Conservation (phyloP, 2,113 vertebrate genomes). For the Arvicanthis niloticus region DNA sequence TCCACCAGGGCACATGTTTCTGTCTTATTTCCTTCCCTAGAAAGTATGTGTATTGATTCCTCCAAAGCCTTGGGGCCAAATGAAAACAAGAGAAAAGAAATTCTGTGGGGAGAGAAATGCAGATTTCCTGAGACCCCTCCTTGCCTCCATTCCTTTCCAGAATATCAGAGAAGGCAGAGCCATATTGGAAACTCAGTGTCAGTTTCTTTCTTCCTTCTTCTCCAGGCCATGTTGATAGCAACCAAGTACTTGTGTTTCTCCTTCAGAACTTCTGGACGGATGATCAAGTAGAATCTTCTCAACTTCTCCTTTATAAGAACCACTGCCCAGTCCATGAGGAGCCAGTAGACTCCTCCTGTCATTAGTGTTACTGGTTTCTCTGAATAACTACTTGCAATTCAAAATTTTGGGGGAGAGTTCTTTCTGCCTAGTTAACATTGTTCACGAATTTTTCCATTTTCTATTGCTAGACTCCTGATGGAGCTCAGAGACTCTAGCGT, state of each 20-base stretch:
- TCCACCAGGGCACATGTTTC: conserved; percentile 46
- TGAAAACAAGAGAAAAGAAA: conserved; percentile 58
- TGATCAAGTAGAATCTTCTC: conserved; percentile 47
- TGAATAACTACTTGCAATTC: conserved; percentile 24
- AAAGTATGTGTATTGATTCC: conserved; percentile 78
- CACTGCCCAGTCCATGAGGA: neutral
- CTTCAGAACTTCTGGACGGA: conserved; percentile 52
- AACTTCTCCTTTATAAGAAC: conserved; percentile 44
- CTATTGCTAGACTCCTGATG: neutral
- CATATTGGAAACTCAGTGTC: conserved; percentile 48
- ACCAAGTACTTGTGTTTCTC: conserved; percentile 34
- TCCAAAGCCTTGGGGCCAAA: conserved; percentile 60
- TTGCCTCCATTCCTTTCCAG: neutral
- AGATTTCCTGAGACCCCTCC: conserved; percentile 26
- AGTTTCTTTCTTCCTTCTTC: conserved; percentile 51
- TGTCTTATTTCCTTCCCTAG: conserved; percentile 61
- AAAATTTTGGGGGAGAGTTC: neutral
- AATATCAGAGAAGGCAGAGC: conserved; percentile 28
- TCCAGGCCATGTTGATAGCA: conserved; percentile 58
- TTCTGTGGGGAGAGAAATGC: neutral
- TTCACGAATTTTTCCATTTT: neutral
- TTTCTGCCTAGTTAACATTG: neutral
- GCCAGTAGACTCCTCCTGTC: neutral
- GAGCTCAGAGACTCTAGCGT: neutral
- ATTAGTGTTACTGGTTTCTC: conserved; percentile 13